These are phyloP conservation scores for Mechanitis mazaeus DNA, from an alignment of 2,888 invertebrate genomes.

Conservation along the genomic window DNA sequence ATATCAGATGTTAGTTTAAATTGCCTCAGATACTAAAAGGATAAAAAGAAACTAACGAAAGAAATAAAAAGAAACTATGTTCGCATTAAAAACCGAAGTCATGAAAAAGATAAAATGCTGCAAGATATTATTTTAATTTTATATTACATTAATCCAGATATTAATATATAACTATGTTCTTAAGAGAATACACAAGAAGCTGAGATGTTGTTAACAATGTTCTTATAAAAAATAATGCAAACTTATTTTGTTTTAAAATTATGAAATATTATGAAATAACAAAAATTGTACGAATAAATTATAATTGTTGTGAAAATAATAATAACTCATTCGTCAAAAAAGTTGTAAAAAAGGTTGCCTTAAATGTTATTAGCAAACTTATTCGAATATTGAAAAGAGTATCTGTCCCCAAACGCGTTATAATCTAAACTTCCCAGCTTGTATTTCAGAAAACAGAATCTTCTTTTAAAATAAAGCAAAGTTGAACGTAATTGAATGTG, in stretches of 20 bases:
- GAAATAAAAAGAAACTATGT: slow-evolving; percentile 15
- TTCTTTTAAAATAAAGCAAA: slow-evolving; percentile 17
- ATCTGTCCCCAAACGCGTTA: slow-evolving; percentile 1
- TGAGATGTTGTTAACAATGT: too few species aligned
- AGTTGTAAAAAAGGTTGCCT: too few species aligned
- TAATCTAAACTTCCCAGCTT: slow-evolving; percentile 3
- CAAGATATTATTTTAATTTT: neutral
- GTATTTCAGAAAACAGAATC: slow-evolving; percentile 14
- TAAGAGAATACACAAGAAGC: too few species aligned
- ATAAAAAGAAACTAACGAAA: slow-evolving; percentile 9
- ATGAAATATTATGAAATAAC: too few species aligned
- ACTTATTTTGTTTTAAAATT: too few species aligned
- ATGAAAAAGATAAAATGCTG: slow-evolving; percentile 8
- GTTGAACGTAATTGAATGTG: slow-evolving; percentile 23
- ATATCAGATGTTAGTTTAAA: slow-evolving; percentile 15
- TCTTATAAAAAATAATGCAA: too few species aligned
- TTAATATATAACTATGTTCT: too few species aligned
- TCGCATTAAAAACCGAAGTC: slow-evolving; percentile 1
- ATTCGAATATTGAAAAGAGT: slow-evolving; percentile 5
- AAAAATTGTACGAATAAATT: too few species aligned
- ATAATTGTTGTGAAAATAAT: too few species aligned
- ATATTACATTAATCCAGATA: too few species aligned
- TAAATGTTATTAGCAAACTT: too few species aligned
- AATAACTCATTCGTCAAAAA: too few species aligned
- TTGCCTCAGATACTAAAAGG: slow-evolving; percentile 15